A percentile compares a stretch with the other conserved stretches of the same genome.
These are phyloP conservation scores for Scomber colias DNA, from an alignment of 2,113 vertebrate genomes.

Conservation along the genomic window DNA sequence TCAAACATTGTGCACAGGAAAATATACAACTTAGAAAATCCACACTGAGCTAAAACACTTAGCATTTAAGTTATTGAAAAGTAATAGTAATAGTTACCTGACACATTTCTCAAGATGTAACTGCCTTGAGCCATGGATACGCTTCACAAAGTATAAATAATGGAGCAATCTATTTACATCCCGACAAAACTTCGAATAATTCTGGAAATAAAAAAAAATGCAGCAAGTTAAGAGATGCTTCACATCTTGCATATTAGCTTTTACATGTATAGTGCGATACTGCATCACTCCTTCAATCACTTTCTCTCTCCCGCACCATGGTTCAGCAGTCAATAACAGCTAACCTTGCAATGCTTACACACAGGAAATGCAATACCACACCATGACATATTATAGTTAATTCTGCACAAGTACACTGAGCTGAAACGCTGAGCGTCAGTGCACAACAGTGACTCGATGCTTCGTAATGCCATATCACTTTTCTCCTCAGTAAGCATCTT, in stretches of 20 bases:
- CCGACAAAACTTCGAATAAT: slow-evolving; percentile 7
- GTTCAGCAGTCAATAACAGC: slow-evolving; percentile 50
- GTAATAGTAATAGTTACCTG: slow-evolving; percentile 65
- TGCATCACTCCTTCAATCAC: slow-evolving; percentile 17
- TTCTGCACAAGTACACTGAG: slow-evolving; percentile 60
- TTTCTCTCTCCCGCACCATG: slow-evolving; percentile 5
- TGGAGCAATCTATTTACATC: slow-evolving; percentile 12
- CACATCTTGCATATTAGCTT: slow-evolving; percentile 6
- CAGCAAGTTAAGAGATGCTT: background rate
- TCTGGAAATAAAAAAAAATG: slow-evolving; percentile 32
- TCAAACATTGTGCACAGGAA: background rate
- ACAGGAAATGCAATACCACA: slow-evolving; percentile 74
- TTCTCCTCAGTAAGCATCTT: slow-evolving; percentile 70
- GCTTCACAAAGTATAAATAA: slow-evolving; percentile 23
- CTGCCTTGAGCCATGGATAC: slow-evolving; percentile 57
- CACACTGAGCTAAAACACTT: background rate
- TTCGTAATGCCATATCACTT: slow-evolving; percentile 49
- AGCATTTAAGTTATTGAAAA: slow-evolving; percentile 5
- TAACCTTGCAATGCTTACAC: slow-evolving; percentile 67
- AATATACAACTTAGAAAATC: background rate
- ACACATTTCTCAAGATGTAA: slow-evolving; percentile 43
- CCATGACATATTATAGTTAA: slow-evolving; percentile 53
- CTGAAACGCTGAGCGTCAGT: slow-evolving; percentile 24
- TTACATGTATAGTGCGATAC: background rate
- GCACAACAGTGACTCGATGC: slow-evolving; percentile 38